phyloP scores from a whole-genome alignment of 2,797 vertebrate genomes.

The Benthosema pterotum region DNA sequence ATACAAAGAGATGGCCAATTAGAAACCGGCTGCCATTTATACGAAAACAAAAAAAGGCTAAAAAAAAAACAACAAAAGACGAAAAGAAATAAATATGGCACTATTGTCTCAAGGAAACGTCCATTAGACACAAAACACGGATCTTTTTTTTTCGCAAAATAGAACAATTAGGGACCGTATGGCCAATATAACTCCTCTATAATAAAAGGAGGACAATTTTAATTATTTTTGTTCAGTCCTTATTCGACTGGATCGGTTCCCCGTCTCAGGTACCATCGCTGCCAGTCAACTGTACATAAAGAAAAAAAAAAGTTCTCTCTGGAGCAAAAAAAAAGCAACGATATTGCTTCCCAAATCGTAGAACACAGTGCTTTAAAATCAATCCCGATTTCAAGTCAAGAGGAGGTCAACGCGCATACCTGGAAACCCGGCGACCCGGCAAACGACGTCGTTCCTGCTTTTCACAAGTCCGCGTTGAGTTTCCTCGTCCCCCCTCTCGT shows the following conservation, averaged over 20 bases:
- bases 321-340: not conserved
- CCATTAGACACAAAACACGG: slow-evolving; percentile 71
- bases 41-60: slow-evolving; percentile 63
- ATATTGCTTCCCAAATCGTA: slow-evolving; percentile 15
- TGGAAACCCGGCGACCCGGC: not conserved
- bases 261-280: slow-evolving; percentile 33
- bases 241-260: slow-evolving; percentile 34
- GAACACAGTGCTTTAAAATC: slow-evolving; percentile 31
- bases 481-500: slow-evolving; percentile 4
- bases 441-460: slow-evolving; percentile 7
- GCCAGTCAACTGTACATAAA: slow-evolving; percentile 32
- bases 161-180: slow-evolving; percentile 48
- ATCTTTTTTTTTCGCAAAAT: slow-evolving; percentile 42
- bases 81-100: slow-evolving; percentile 73
- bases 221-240: slow-evolving; percentile 49
- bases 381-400: slow-evolving; percentile 1
- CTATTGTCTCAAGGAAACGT: slow-evolving; percentile 73
- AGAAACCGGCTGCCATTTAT: slow-evolving; percentile 70
- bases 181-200: slow-evolving; percentile 38
- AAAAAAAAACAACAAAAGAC: slow-evolving; percentile 43
- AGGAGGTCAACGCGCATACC: slow-evolving; percentile 23
- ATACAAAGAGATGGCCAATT: slow-evolving; percentile 67
- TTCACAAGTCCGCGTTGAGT: not conserved
- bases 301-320: slow-evolving; percentile 2
- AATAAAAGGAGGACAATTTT: slow-evolving; percentile 27